Base-by-base conservation (phyloP, 2,113 vertebrate genomes). In the Muntiacus muntjak region DNA sequence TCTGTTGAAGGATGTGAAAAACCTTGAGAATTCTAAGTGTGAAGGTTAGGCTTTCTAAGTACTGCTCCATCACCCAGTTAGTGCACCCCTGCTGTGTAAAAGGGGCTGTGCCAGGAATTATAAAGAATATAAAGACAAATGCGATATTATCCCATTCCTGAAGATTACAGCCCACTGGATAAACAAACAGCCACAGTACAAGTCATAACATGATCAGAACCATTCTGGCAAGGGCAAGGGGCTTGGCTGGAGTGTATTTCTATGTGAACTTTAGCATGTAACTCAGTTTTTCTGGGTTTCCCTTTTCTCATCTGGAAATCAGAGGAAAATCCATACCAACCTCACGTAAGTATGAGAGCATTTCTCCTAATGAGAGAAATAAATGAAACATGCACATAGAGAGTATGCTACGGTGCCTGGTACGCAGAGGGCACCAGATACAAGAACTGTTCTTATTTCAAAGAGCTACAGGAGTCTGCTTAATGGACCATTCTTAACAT, bases 381-480 rank as follows among this genome's bases (percentile, higher is more conserved):
- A 11, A 84, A 36, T 58, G 76, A 94, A 64, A 43, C 17, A 9
- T 10, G 16, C 14, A 19, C 15, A 7, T 50, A 57, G 36, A 43
- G 13, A 55, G 30, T 33, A 47, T 30, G 71, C 57, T 57, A 43
- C 8, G 1, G 40, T 45, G 28, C 30, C 23, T 45, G 43, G 43
- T n/a, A 12, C 3, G 14, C 7, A 30, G 5, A 7, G 60, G 26
- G 26, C 19, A n/a, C 54, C 60, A 0, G 0, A 17, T 40, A 30
- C 3, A 6, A 15, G 50, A 84, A 11, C 15, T 0, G 0, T 45
- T 43, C 19, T 33, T 21, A 43, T 57, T 92, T 21, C 15, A 5
- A 16, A 74, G 43, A 28, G 16, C 76, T 52, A 26, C n/a, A 57
- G 16, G 25, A 60, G 13, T 25, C 47, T 10, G 13, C 40, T 43